A percentile compares a stretch with the other conserved stretches of the same genome.
Conservation (phyloP, 1,140 invertebrate genomes). For the Drosophila sturtevanti region DNA sequence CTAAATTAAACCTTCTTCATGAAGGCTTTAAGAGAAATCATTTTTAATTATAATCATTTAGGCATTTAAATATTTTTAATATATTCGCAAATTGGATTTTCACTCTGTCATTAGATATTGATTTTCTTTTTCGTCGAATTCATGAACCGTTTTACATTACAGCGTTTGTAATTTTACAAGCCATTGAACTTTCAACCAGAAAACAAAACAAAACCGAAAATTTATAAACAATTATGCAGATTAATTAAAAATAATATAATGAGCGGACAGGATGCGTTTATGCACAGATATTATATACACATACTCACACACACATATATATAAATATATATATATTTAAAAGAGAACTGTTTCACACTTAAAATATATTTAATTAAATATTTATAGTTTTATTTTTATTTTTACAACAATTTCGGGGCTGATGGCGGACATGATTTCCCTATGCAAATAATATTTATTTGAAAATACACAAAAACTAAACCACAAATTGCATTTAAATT, state of each 20-base stretch:
- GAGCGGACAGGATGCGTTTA: constrained; percentile 3
- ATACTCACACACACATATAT: not conserved
- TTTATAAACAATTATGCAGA: constrained; percentile 39
- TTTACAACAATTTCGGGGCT: constrained; percentile 16
- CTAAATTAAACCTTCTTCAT: too few relatives aligned
- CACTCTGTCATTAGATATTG: not conserved
- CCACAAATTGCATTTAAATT: constrained; percentile 64
- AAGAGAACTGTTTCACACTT: not conserved
- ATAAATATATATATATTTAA: not conserved
- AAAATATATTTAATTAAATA: constrained; percentile 66
- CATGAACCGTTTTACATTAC: constrained; percentile 5
- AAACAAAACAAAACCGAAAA: constrained; percentile 29
- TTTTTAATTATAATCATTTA: too few relatives aligned
- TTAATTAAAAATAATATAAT: constrained; percentile 37
- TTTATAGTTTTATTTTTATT: constrained; percentile 66
- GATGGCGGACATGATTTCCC: constrained; percentile 35
- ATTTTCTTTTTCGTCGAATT: not conserved
- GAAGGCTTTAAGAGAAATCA: too few relatives aligned
- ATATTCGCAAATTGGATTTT: not conserved
- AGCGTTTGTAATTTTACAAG: constrained; percentile 25
- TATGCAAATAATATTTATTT: constrained; percentile 43
- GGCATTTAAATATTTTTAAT: not conserved
- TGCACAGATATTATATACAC: not conserved
- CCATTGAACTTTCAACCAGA: constrained; percentile 45
- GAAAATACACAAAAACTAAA: constrained; percentile 31